Percentiles rank a stretch among this genome's conserved stretches.
Conservation (phyloP, 2,113 vertebrate genomes). For the Anseranas semipalmata region DNA sequence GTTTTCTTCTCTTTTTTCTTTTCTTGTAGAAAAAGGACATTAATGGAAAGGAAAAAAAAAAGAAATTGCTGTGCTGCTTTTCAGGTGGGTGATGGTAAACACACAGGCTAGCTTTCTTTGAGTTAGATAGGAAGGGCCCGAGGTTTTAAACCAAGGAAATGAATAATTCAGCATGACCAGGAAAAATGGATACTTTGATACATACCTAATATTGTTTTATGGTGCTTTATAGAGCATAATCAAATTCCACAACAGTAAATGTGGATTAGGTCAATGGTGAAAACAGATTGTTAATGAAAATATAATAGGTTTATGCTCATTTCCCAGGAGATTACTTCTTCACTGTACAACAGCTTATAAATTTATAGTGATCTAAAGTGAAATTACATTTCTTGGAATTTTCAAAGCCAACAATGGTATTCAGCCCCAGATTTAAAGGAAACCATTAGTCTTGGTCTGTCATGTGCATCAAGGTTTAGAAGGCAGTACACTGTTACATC, state of each 20-base stretch:
- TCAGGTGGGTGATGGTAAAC: constrained; percentile 19
- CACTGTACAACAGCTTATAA: constrained; percentile 71
- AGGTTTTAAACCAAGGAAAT: constrained; percentile 58
- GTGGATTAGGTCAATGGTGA: constrained; percentile 60
- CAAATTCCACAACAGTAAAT: constrained; percentile 68
- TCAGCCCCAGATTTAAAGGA: constrained; percentile 72
- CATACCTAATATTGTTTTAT: constrained; percentile 61
- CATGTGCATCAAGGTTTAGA: constrained; percentile 71
- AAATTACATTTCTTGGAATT: constrained; percentile 73
- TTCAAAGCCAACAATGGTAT: constrained; percentile 64
- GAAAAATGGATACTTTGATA: constrained; percentile 61
- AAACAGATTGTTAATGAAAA: constrained; percentile 76
- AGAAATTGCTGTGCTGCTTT: background rate
- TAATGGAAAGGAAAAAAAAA: background rate
- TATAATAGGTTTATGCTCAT: constrained; percentile 65
- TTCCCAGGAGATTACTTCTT: constrained; percentile 65
- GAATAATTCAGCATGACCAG: constrained; percentile 41
- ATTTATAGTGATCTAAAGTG: constrained; percentile 72
- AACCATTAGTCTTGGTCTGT: constrained; percentile 74
- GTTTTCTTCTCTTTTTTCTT: background rate
- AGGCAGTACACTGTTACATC: constrained; percentile 48
- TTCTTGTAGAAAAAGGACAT: background rate
- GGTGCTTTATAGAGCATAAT: constrained; percentile 58
- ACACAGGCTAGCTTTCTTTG: background rate
- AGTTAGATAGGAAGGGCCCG: constrained; percentile 25